phyloP scores from a whole-genome alignment of 2,113 vertebrate species.

The Formicarius rufipectus region DNA sequence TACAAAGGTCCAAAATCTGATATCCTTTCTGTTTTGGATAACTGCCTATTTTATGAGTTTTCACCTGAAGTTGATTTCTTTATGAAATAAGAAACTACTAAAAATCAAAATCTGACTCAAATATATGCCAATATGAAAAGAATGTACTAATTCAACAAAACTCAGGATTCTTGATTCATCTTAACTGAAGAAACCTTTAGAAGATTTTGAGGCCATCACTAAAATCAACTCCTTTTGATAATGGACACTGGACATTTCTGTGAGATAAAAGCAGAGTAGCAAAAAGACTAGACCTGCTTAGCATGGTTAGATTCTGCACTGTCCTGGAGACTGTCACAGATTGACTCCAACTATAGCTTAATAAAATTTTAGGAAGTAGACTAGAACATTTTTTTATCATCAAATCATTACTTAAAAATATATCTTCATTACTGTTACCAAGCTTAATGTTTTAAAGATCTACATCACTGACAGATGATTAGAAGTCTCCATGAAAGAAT shows the following conservation, averaged over 20 bases:
- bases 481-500: not conserved
- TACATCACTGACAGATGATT: not conserved
- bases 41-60: not conserved
- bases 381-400: not conserved
- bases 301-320: not conserved
- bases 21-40: not conserved
- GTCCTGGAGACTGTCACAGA: not conserved
- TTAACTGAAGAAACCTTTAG: not conserved
- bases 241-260: not conserved
- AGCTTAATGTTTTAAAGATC: not conserved
- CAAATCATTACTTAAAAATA: not conserved
- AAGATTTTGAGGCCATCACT: not conserved
- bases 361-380: not conserved
- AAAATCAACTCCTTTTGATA: not conserved
- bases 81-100: not conserved
- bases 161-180: not conserved
- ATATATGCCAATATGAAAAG: not conserved
- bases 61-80: not conserved
- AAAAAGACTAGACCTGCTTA: not conserved
- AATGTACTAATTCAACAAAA: not conserved
- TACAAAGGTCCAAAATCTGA: not conserved
- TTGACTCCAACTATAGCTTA: not conserved
- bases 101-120: not conserved
- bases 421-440: not conserved
- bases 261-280: not conserved